These are phyloP conservation scores for Intellagama lesueurii DNA, from an alignment of 2,797 vertebrate genomes.

Conservation along the genomic window DNA sequence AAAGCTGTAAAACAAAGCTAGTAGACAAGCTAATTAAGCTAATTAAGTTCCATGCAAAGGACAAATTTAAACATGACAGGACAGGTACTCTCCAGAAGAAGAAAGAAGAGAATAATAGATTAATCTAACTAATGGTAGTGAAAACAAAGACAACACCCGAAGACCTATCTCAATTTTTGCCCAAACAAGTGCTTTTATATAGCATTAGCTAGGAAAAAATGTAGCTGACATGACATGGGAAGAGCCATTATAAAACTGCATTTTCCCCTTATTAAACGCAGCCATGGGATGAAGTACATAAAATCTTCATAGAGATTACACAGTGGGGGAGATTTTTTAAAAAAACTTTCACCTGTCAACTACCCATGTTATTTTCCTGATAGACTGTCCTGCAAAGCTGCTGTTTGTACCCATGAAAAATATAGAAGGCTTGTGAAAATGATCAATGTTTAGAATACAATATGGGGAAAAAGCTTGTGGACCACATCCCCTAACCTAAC, in stretches of 20 bases:
- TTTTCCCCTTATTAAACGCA: too few species aligned
- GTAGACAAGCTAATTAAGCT: not conserved
- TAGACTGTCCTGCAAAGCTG: not conserved
- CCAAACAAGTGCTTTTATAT: not conserved
- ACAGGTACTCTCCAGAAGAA: not conserved
- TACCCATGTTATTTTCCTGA: not conserved
- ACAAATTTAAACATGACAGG: not conserved
- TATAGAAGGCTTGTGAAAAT: not conserved
- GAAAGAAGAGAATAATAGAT: not conserved
- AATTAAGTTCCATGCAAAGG: not conserved
- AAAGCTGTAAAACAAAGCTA: not conserved
- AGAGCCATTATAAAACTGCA: not conserved
- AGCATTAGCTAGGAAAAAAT: not conserved
- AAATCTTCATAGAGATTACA: not conserved
- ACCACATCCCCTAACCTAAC: not conserved
- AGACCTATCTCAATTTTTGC: not conserved
- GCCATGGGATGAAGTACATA: too few species aligned
- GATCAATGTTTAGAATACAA: not conserved
- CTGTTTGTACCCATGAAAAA: not conserved
- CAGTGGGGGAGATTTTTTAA: not conserved
- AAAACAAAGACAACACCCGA: conserved; percentile 7
- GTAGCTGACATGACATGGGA: not conserved
- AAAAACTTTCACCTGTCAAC: not conserved
- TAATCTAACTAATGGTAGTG: not conserved
- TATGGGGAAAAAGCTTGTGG: not conserved